Conservation (phyloP, 2,113 vertebrate species). For the Brienomyrus brachyistius region DNA sequence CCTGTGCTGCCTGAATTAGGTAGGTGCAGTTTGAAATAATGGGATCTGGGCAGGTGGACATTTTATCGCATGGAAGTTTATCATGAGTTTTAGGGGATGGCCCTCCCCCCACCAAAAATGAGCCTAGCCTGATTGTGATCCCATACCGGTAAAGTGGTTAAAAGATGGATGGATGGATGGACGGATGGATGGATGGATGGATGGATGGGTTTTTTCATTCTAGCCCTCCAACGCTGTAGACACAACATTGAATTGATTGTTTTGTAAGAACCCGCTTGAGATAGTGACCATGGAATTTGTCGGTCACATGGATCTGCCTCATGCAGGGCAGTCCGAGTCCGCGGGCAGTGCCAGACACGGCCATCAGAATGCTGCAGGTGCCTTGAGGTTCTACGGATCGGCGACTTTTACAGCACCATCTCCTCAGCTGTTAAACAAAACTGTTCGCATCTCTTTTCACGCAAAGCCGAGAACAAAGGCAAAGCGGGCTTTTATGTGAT, state of each 20-base stretch:
- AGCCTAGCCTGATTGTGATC: not conserved
- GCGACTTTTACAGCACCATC: constrained; percentile 6
- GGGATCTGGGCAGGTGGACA: not conserved
- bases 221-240: not conserved
- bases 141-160: not conserved
- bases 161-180: not conserved
- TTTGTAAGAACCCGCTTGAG: not conserved
- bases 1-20: not conserved
- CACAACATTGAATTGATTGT: not conserved
- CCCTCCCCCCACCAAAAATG: not conserved
- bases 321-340: not conserved
- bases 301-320: not conserved
- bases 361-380: constrained; percentile 29
- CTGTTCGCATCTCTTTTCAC: constrained; percentile 29
- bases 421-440: constrained; percentile 25
- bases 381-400: constrained; percentile 5
- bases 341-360: not conserved
- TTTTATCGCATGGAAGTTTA: not conserved
- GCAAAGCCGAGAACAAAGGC: constrained; percentile 46
- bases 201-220: not conserved
- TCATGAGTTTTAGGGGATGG: not conserved
- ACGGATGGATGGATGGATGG: not conserved
- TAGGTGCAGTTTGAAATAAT: not conserved
- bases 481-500: constrained; percentile 43
- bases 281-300: not conserved